A percentile compares a stretch with the other conserved stretches of the same genome.
These are phyloP conservation scores for Strix uralensis DNA, from an alignment of 2,113 vertebrate species.

Conservation along the genomic window DNA sequence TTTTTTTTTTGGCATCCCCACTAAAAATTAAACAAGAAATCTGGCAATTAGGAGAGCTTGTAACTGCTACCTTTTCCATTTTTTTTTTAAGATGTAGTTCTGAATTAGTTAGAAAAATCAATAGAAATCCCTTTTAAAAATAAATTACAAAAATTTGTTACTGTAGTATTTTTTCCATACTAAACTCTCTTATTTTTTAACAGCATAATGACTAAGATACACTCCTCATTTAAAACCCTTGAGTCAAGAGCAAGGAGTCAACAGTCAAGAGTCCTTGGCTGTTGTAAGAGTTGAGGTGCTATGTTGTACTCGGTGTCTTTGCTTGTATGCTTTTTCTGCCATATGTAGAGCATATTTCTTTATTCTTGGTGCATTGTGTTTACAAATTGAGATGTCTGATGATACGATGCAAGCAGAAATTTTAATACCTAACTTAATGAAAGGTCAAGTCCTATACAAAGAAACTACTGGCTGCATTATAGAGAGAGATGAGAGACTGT, in stretches of 20 bases:
- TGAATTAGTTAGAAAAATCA: not conserved
- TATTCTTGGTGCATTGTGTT: not conserved
- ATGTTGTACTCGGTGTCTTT: not conserved
- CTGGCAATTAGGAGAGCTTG: not conserved
- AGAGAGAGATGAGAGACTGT: not conserved
- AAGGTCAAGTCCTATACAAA: not conserved
- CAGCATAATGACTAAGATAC: not conserved
- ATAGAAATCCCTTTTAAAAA: constrained; percentile 31
- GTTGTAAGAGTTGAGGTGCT: not conserved
- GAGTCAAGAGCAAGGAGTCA: no score
- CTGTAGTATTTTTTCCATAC: constrained; percentile 17
- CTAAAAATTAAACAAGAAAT: not conserved
- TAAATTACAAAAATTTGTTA: constrained; percentile 38
- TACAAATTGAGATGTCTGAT: not conserved
- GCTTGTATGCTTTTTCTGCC: not conserved
- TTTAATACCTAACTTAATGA: not conserved
- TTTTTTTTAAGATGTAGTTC: not conserved
- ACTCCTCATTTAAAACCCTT: not conserved
- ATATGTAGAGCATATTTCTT: not conserved
- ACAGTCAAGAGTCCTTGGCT: not conserved
- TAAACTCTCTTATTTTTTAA: constrained; percentile 6
- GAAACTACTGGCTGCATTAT: not conserved
- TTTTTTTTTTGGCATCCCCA: not conserved
- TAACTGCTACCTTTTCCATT: not conserved
- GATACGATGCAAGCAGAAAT: not conserved